Base-by-base conservation (phyloP, 2,113 vertebrate species). In the Macquaria ambigua region DNA sequence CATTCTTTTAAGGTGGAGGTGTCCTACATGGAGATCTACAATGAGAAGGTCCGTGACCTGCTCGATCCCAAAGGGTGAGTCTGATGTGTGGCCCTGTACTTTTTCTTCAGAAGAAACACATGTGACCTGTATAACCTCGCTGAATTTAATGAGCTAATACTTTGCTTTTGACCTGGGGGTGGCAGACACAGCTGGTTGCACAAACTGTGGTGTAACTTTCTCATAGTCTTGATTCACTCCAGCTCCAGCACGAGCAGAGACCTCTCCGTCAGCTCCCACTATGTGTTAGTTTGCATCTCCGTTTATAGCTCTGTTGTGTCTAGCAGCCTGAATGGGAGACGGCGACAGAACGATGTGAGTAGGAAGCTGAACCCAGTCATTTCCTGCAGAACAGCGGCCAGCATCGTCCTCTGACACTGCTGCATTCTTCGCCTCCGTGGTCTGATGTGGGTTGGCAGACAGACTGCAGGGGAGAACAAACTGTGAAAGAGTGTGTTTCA, bases 1-100 rank as follows among this genome's bases (percentile, higher is more conserved):
- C 97, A 98, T 74, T 96, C 96, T 66, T 99, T 99, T 93, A 99
- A 99, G 95, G 97, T 99, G 0, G 98, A 99, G 95, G 98, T 99
- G 25, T 99, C 98, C 69, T 99, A 96, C 91, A 99, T 99, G 98
- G 98, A 99, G 96, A 99, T 99, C 94, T 99, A 99, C 95, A 99
- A 99, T 34, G 98, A 99, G 92, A 99, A 99, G 84, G 98, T 99
- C 85, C 95, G 98, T 68, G 98, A 99, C 93, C 96, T 99, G 64
- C 96, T 99, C 86, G 98, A 99, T 90, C 98, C 98, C 83, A 99
- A 99, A 96, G 98, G 98, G 98, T 99, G 89, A 97, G 97, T 94
- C 59, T 9, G 84, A 67, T 86, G 23, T 63, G 46, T 74, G 61
- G 6, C 52, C 15, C 48, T 63, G 39, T 52, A 20, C 3, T 41